Base-by-base conservation (phyloP, 1,140 invertebrate genomes). In the Probaryconus sp. region DNA sequence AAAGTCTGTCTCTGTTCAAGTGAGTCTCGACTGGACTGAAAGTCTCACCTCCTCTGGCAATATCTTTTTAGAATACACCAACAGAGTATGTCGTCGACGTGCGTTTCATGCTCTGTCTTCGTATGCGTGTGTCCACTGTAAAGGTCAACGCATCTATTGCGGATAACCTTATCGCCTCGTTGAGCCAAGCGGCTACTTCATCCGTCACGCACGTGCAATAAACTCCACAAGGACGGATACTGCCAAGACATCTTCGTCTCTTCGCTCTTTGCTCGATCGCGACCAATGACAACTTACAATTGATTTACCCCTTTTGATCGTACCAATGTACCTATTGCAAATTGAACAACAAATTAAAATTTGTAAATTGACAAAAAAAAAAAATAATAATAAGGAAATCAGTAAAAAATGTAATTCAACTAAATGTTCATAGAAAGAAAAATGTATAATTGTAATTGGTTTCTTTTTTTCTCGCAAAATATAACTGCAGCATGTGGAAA, bases 81-180 rank as follows among this genome's bases (percentile, higher is more conserved):
- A n/a, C n/a, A n/a, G n/a, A n/a, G n/a, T n/a, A 74, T 79, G 79
- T 82, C 79, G 79, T 79, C 73, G 80, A 80, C 81, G 79, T n/a
- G n/a, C 71, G 61, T 64, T 37, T 47, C 55, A 55, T 69, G 67
- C 65, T 78, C 70, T 76, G 71, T 5, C 6, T 30, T n/a, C n/a
- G 28, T 28, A 30, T 53, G 9, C 9, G 9, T 30, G 28, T 9
- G 61, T 73, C 72, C 72, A 79, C 82, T 79, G 81, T 72, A 82
- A 81, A 83, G 81, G 81, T 82, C 82, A 81, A 80, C 68, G 74
- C 71, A 79, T 78, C 78, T 81, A 82, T 79, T 76, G 81, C 50
- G 79, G 78, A 81, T 79, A 81, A 83, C 74, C 79, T 83, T 78
- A 75, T 69, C 72, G 74, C 51, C 43, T 63, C 43, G 55, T 53